Base-by-base conservation (phyloP, 1,140 invertebrate genomes). In the Thalassaphorura encarpata region DNA sequence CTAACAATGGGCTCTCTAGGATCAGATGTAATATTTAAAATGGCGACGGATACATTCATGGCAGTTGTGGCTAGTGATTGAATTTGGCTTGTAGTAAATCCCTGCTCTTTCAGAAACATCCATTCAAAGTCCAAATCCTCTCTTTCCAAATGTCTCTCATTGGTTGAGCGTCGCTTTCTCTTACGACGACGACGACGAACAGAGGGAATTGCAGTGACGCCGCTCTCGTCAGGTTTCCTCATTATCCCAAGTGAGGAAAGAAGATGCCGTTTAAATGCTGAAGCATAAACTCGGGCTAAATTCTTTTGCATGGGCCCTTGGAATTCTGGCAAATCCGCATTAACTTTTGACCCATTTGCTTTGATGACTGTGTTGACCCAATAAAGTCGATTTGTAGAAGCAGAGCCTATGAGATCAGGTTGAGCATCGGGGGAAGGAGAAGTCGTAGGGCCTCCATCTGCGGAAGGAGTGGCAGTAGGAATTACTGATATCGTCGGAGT, bases 281-380 rank as follows among this genome's bases (percentile, higher is more conserved):
- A 51, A 23, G 63, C 63, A 18, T 65, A 65, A 6, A 65, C 52
- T 29, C 42, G 16, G 3, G 63, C 63, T 16, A 65, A 39, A 24
- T 53, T 54, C 33, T 57, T 60, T 51, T 65, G 57, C 54, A 65
- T 60, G 1, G 13, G 18, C 3, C 33, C 31, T 26, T 58, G 58
- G 53, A 60, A 58, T 2, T 36, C 23, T n/a, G 41, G 23, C 4
- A 43, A n/a, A 11, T 29, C 1, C 8, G 36, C 21, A n/a, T 24
- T 26, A 11, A 60, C 15, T 15, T 31, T 45, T 6, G 49, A 52
- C 11, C 23, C 42, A 23, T 61, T 65, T 8, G 59, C 59, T 43
- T 58, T 59, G 24, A 65, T 61, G n/a, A 52, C 50, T 2, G 63
- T 62, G 28, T 65, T 52, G 15, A 65, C 57, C 60, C 58, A 61